phyloP scores from a whole-genome alignment of 2,797 vertebrate genomes.

The Danio tinwini region DNA sequence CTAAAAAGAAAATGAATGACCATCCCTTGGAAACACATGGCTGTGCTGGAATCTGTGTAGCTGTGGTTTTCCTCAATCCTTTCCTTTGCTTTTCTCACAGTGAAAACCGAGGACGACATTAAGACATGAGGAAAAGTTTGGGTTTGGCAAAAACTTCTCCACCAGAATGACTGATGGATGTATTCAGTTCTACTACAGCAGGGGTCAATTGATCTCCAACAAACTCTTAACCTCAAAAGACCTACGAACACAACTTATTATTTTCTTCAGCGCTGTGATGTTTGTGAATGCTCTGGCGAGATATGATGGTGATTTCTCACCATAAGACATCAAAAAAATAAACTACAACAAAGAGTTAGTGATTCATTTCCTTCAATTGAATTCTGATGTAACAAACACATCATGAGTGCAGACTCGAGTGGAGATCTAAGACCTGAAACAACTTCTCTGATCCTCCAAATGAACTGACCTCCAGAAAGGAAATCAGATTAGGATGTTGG shows the following conservation, averaged over 20 bases:
- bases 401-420: not conserved
- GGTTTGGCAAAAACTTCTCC: not conserved
- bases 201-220: not conserved
- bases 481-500: not conserved
- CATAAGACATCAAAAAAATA: not conserved
- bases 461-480: not conserved
- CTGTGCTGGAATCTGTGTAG: no score
- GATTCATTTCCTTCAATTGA: slow-evolving; percentile 17
- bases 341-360: not conserved
- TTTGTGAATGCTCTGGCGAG: slow-evolving; percentile 8
- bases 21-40: no score
- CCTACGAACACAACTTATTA: not conserved
- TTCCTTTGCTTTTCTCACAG: no score
- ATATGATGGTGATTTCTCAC: not conserved
- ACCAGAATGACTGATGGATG: not conserved
- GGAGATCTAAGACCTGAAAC: not conserved
- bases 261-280: not conserved
- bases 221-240: not conserved
- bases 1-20: no score
- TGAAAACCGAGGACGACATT: no score
- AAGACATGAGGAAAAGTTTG: slow-evolving; percentile 1
- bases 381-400: slow-evolving; percentile 7
- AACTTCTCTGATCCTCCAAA: not conserved
- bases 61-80: no score
- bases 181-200: not conserved